Conservation (phyloP, 92 coral and sea anemone genomes). For the Ricordea florida region DNA sequence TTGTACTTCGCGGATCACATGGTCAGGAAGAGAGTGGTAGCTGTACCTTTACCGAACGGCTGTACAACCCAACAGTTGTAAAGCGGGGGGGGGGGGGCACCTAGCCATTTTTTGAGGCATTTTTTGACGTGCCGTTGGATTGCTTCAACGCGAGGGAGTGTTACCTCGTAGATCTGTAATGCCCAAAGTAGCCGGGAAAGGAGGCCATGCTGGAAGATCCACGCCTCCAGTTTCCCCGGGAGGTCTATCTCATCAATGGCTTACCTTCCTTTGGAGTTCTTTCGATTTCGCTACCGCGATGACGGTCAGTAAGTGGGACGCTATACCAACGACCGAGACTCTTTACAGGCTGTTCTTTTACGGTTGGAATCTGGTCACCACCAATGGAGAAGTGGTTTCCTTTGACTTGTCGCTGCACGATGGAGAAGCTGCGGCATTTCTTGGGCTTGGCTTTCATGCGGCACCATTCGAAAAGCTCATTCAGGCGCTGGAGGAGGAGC, state of each 20-base stretch:
- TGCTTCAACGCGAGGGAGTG: conserved; percentile 16
- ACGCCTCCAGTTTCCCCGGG: conserved; percentile 18
- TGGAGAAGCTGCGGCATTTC: not conserved
- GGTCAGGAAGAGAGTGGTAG: not conserved
- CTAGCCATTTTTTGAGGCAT: conserved; percentile 12
- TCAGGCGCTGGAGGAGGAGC: not conserved
- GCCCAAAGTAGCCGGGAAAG: conserved; percentile 29
- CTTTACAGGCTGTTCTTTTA: conserved; percentile 16
- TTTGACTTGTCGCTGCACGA: not conserved
- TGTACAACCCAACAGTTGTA: not conserved
- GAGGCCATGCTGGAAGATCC: conserved; percentile 22
- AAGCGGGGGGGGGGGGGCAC: not conserved
- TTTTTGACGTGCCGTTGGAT: not conserved
- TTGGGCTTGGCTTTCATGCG: not conserved
- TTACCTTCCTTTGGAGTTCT: conserved; percentile 3
- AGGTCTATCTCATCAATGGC: conserved; percentile 7
- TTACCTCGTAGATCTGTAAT: conserved; percentile 13
- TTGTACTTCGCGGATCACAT: not conserved
- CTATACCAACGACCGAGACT: conserved; percentile 27
- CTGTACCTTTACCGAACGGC: not conserved
- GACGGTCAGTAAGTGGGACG: conserved; percentile 3
- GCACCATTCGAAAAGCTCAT: not conserved
- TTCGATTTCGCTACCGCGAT: conserved; percentile 14
- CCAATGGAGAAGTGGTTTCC: not conserved
- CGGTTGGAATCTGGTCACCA: conserved; percentile 9